Percentiles rank a stretch among this genome's conserved stretches.
These are phyloP conservation scores for Ostrea denselamellosa DNA, from an alignment of 1,140 invertebrate species.

Conservation along the genomic window DNA sequence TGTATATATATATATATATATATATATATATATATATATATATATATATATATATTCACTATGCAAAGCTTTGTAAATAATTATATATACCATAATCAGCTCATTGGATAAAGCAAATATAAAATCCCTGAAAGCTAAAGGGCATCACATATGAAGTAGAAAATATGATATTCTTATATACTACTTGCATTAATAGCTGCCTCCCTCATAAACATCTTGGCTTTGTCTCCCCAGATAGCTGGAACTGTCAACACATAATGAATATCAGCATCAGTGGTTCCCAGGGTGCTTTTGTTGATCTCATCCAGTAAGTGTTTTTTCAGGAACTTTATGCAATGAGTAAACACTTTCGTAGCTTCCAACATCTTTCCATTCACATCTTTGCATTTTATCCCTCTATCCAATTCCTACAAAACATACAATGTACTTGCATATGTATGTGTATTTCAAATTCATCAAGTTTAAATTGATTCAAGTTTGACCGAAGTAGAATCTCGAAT, in stretches of 20 bases:
- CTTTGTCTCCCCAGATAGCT: slow-evolving; percentile 50
- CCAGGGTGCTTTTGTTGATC: not conserved
- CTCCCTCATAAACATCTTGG: slow-evolving; percentile 51
- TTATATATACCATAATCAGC: no score
- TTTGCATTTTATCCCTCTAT: not conserved
- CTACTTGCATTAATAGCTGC: slow-evolving; percentile 40
- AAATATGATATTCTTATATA: not conserved
- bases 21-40: no score
- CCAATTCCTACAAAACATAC: slow-evolving; percentile 31
- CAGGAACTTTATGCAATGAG: slow-evolving; percentile 25
- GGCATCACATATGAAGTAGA: no score
- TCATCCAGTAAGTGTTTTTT: slow-evolving; percentile 33
- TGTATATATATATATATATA: no score
- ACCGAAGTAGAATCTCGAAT: not conserved
- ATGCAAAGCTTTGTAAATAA: no score
- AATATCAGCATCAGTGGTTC: not conserved
- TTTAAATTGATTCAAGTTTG: not conserved
- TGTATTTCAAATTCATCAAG: not conserved
- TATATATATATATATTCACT: no score
- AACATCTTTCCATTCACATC: slow-evolving; percentile 1
- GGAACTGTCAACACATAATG: slow-evolving; percentile 47
- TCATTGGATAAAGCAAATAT: no score
- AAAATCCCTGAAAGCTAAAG: no score
- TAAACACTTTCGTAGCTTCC: slow-evolving; percentile 45
- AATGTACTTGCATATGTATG: not conserved